Percentiles rank a stretch among this genome's conserved stretches.
phyloP scores from a whole-genome alignment of 2,113 vertebrate species.

The Stigmatopora argus region DNA sequence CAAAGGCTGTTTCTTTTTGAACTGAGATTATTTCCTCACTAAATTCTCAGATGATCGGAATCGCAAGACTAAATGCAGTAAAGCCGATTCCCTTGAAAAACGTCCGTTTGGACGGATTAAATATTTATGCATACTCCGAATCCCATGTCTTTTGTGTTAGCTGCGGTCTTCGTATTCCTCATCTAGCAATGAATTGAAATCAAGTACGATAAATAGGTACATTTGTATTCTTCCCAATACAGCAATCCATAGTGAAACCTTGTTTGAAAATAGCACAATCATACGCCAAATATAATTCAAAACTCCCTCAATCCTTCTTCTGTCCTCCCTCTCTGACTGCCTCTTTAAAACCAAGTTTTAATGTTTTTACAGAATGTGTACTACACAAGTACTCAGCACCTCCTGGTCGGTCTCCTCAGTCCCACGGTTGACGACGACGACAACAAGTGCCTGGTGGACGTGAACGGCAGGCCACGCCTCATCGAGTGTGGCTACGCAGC shows the following conservation, averaged over 20 bases:
- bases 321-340: neutral
- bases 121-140: constrained; percentile 32
- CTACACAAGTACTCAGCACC: constrained; percentile 88
- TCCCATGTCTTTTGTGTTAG: constrained; percentile 32
- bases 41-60: constrained; percentile 29
- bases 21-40: constrained; percentile 20
- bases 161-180: constrained; percentile 19
- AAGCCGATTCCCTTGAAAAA: constrained; percentile 20
- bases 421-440: constrained; percentile 92
- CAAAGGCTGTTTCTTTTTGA: constrained; percentile 12
- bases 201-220: neutral
- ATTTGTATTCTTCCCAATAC: neutral
- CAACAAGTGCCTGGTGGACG: constrained; percentile 98
- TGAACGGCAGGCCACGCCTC: constrained; percentile 87
- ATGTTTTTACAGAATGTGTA: constrained; percentile 86
- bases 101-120: constrained; percentile 9
- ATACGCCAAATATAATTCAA: neutral
- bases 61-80: constrained; percentile 20
- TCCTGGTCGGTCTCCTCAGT: constrained; percentile 89
- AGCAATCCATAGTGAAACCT: neutral
- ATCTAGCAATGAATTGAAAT: constrained; percentile 38
- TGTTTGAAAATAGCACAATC: no score
- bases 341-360: constrained; percentile 11
- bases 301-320: neutral
- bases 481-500: constrained; percentile 94